Base-by-base conservation (phyloP, 2,797 vertebrate genomes). In the Schizopygopsis pylzovi region DNA sequence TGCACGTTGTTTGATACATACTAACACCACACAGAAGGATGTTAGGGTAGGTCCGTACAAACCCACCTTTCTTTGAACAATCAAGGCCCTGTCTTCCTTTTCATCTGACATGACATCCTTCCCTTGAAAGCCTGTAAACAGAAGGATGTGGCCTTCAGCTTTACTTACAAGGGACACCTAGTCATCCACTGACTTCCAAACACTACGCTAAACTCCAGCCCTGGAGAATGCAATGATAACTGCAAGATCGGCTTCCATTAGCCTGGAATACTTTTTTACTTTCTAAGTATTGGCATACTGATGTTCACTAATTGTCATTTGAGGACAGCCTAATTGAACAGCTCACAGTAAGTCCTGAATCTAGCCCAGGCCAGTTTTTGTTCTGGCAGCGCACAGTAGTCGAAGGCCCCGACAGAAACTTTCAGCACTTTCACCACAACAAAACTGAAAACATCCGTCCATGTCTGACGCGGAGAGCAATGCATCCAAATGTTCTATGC, bases 91-190 rank as follows among this genome's bases (percentile, higher is more conserved):
- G 75, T 77, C 75, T 77, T 77, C 75, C 75, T 77, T 77, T 77
- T 77, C 52, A 77, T 77, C 75, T 77, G 49, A 77, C 20, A 77
- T 56, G 75, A 77, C 12, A 56, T 56, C 75, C 75, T 77, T 77
- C 75, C 52, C 33, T 56, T 77, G 52, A 77, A 77, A 77, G 52
- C 75, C 52, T 77, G 75, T 41, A 56, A 77, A 77, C 75, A 77
- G 52, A 77, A 56, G 75, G 75, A 77, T 77, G 75, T 77, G 52
- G 75, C 75, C 75, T 77, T 77, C 75, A 77, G 75, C 75, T 77
- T 56, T 56, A 77, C 75, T 77, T 56, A 77, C 52, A 39, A 8
- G 75, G 75, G 52, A 56, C 52, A 22, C 28, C 49, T 54, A 56
- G 52, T 56, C 52, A 56, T 56, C 52, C 52, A n/a, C 75, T 41